Evolutionary conservation across 2,113 vertebrate genomes (phyloP).

Genomic region (Chroicocephalus ridibundus): DNA sequence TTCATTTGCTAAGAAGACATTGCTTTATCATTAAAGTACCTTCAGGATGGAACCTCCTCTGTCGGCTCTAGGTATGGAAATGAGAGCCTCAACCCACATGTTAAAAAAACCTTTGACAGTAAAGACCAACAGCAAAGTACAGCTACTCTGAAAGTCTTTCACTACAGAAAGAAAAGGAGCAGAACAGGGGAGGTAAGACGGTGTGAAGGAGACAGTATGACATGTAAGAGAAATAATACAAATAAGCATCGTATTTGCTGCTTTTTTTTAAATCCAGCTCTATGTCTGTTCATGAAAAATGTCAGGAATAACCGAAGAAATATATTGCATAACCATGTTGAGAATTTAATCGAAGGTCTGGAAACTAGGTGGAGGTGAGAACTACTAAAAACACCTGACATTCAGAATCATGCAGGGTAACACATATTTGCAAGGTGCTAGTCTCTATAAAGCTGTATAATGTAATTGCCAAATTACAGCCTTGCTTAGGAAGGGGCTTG

Average conservation of each 20-base stretch:
- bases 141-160: background rate
- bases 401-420: background rate
- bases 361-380: background rate
- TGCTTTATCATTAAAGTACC: background rate
- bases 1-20: background rate
- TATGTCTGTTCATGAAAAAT: background rate
- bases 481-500: background rate
- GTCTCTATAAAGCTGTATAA: background rate
- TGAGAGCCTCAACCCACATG: background rate
- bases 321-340: background rate
- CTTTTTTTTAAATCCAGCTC: background rate
- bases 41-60: background rate
- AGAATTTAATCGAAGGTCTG: background rate
- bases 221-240: background rate
- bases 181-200: background rate
- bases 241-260: background rate
- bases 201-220: background rate
- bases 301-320: background rate
- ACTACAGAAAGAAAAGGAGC: background rate
- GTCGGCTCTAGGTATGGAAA: background rate
- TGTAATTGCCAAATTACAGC: background rate
- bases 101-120: background rate
- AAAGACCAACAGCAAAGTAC: background rate
- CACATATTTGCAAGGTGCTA: background rate
- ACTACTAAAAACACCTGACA: background rate